These are phyloP conservation scores for Clarias batrachus DNA, from an alignment of 2,113 vertebrate genomes.

Conservation along the genomic window DNA sequence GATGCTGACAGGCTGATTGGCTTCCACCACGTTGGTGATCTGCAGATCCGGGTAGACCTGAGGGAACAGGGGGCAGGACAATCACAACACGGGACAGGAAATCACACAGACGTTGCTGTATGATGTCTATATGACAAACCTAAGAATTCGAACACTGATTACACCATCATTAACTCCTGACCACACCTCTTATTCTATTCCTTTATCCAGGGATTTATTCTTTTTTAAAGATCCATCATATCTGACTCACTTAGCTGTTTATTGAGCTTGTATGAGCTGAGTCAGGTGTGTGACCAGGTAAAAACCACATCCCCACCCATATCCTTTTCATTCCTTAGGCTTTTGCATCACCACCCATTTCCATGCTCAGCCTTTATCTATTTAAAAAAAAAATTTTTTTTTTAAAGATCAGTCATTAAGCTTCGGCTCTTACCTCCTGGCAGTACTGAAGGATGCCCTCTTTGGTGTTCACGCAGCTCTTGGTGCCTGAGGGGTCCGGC, in stretches of 20 bases:
- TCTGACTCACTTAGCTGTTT: not conserved
- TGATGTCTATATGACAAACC: not conserved
- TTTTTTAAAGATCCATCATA: not conserved
- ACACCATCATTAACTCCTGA: no score
- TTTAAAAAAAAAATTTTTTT: no score
- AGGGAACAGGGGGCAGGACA: not conserved
- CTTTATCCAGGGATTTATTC: not conserved
- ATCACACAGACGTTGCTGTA: no score
- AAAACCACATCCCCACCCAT: not conserved
- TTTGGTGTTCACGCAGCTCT: conserved; percentile 90
- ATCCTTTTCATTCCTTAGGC: not conserved
- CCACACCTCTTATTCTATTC: not conserved
- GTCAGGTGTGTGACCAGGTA: not conserved
- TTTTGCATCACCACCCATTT: not conserved
- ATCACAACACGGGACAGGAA: not conserved
- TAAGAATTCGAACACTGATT: not conserved
- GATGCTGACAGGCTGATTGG: conserved; percentile 95
- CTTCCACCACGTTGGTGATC: conserved; percentile 98
- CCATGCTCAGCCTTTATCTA: not conserved
- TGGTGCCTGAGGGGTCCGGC: conserved; percentile 83
- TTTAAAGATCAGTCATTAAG: not conserved
- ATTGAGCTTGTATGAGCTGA: not conserved
- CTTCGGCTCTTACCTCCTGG: conserved; percentile 80
- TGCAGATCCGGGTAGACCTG: conserved; percentile 96
- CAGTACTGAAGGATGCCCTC: conserved; percentile 97